These are phyloP conservation scores for Arvicanthis niloticus DNA, from an alignment of 2,113 vertebrate genomes.

Conservation along the genomic window DNA sequence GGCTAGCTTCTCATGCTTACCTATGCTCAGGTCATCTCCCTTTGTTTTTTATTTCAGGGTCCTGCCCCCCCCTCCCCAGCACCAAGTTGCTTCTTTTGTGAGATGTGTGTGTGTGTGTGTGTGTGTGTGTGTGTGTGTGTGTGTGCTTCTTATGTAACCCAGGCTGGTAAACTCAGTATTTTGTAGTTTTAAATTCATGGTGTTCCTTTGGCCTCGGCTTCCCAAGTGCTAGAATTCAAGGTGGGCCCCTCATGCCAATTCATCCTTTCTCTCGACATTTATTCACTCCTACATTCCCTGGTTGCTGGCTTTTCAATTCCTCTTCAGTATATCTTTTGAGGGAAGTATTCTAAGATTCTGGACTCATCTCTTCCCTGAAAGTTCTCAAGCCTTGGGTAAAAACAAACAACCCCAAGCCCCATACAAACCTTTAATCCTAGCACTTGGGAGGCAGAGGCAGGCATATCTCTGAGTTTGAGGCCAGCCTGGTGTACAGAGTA, in stretches of 20 bases:
- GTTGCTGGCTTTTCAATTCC: neutral
- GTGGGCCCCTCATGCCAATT: neutral
- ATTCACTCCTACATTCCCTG: neutral
- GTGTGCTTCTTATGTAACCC: neutral
- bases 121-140: too few species aligned
- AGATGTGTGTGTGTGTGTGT: neutral
- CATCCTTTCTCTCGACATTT: neutral
- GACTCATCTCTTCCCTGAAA: neutral
- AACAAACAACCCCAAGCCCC: neutral
- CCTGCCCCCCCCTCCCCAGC: fast-evolving
- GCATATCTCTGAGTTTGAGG: neutral
- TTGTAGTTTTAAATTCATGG: neutral
- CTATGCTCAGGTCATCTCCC: neutral
- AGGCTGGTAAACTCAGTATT: neutral
- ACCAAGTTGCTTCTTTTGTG: neutral
- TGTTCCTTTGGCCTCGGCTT: too few species aligned
- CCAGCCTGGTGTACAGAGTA: too few species aligned
- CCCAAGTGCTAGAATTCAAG: neutral
- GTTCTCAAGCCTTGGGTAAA: neutral
- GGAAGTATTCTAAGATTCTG: neutral
- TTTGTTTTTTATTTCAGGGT: neutral
- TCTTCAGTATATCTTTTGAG: neutral
- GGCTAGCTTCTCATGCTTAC: neutral
- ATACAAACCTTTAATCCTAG: neutral
- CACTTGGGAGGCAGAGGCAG: neutral